Evolutionary conservation across 2,888 invertebrate genomes (phyloP), one percentile per base, ranked within the genome.

Genomic region (Drosophila eohydei): DNA sequence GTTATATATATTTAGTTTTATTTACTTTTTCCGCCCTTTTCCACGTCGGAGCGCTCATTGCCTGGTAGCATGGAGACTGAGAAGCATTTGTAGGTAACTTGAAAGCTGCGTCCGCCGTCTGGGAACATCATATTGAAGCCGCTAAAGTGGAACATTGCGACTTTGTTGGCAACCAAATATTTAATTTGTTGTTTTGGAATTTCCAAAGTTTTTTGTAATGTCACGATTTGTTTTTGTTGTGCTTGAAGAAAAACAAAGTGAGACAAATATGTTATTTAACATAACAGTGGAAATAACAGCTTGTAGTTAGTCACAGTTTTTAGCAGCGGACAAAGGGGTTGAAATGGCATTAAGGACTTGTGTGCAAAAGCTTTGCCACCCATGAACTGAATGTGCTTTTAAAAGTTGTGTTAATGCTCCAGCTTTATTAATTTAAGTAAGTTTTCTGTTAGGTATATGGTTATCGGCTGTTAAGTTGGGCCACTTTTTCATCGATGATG

Each of bases 21-120:
- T 94, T 94, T 94, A 98, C 98, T 98, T 95, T 99, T 99, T 82
- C 98, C 98, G 87, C 99, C 98, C 88, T 97, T 95, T 94, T 99
- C 98, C 4, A 99, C 98, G 92, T 98, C 98, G 89, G 97, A 96
- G 63, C 98, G 94, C 90, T 98, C 98, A 91, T 97, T 97, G 57
- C 98, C 98, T 46, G 98, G 98, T 59, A 98, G 93, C 98, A 99
- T 98, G 11, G 98, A 97, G 1, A 98, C 98, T 1, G 98, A 98
- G 93, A 95, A 98, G 92, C 98, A 98, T 93, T 96, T 95, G 92
- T 98, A 99, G 50, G 96, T 96, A 86, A 95, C 95, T 88, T 95
- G 96, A 91, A 97, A 97, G 30, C 96, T 96, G 70, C 97, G 94
- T 44, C 96, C 95, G 70, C 95, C 95, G 86, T 97, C 97, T 82